Conservation (phyloP, 2,113 vertebrate species). For the Nothocercus nigrocapillus region DNA sequence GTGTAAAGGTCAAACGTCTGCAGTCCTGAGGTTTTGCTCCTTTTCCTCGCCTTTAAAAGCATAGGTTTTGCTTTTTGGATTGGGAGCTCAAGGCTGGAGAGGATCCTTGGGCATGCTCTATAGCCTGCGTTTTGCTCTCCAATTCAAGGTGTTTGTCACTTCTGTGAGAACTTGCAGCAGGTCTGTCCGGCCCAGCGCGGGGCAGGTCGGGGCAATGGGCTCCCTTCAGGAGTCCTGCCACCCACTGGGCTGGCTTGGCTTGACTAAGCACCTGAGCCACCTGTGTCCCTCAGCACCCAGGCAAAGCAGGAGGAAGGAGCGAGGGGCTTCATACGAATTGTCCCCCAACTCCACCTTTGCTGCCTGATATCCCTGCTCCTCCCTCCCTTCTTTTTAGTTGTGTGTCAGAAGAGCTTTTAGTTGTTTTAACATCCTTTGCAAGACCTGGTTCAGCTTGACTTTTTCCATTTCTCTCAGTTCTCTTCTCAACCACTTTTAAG, state of each 20-base stretch:
- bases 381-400: background rate
- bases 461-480: background rate
- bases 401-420: background rate
- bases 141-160: fast-evolving
- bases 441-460: background rate
- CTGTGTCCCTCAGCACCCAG: fast-evolving
- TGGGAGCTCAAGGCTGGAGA: background rate
- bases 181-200: fast-evolving
- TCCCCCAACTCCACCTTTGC: background rate
- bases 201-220: fast-evolving
- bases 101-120: background rate
- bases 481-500: background rate
- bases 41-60: background rate
- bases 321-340: background rate
- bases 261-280: fast-evolving
- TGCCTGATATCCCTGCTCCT: background rate
- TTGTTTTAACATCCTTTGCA: background rate
- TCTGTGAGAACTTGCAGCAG: background rate
- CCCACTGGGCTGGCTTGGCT: fast-evolving
- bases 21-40: background rate
- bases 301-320: background rate
- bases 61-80: fast-evolving
- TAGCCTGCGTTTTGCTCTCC: background rate
- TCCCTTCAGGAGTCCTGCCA: background rate
- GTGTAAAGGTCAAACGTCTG: background rate